A percentile compares a stretch with the other conserved stretches of the same genome.
phyloP scores from a whole-genome alignment of 2,888 invertebrate genomes.

The Leucozona laternaria region DNA sequence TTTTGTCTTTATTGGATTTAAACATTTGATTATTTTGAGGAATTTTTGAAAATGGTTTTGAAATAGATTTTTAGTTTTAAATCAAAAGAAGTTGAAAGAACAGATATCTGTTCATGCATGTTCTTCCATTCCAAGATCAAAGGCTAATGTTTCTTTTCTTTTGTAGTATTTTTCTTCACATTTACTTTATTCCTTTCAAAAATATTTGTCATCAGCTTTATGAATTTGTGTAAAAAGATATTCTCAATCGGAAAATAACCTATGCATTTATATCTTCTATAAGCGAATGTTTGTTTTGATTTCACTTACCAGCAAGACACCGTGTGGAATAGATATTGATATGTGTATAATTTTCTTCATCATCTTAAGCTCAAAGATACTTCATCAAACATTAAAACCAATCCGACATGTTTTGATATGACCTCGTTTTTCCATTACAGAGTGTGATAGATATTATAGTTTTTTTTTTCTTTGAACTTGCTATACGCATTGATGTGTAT shows the following conservation, averaged over 20 bases:
- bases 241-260: not conserved
- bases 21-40: not conserved
- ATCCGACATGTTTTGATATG: slow-evolving; percentile 59
- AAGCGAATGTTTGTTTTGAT: slow-evolving; percentile 21
- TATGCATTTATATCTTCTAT: not conserved
- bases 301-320: slow-evolving; percentile 5
- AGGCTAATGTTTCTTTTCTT: not conserved
- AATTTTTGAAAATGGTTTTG: not conserved
- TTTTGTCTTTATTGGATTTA: not conserved
- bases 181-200: not conserved
- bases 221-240: slow-evolving; percentile 14
- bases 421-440: slow-evolving; percentile 52
- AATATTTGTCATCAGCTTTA: slow-evolving; percentile 22
- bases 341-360: not conserved
- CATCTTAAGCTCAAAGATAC: not conserved
- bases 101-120: no score
- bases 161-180: not conserved
- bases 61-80: not conserved
- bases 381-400: slow-evolving; percentile 10
- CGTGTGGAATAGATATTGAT: not conserved
- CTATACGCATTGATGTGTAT: slow-evolving; percentile 2
- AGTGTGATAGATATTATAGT: slow-evolving; percentile 8
- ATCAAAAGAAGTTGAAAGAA: not conserved
- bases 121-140: not conserved
- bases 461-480: slow-evolving; percentile 54